Evolutionary conservation across 2,797 vertebrate genomes (phyloP), one percentile per base, ranked within the genome.

Genomic region (Emydoidea blandingii): DNA sequence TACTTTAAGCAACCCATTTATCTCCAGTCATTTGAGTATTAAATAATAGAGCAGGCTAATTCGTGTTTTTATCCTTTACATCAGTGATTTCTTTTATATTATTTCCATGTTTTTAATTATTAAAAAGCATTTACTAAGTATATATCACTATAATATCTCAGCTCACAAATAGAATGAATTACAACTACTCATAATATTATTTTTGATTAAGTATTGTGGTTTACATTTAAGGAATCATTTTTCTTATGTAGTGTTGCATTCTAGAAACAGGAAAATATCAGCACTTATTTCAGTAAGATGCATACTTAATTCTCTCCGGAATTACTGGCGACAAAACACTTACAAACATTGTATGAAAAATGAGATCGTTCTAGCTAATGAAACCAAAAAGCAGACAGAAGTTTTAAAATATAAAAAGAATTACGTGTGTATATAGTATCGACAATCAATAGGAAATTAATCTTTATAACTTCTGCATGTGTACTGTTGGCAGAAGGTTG

Each of bases 331-430:
- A 81, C 44, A 87, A 92, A 88, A 95, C 53, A 92, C 1, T 68
- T 21, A 19, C 21, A 41, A 23, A 72, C 37, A 12, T 5, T 41
- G 19, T 12, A 72, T 41, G 19, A 41, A 72, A 72, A 72, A 41
- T 79, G 7, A 89, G 72, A 94, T 93, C 34, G 41, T 65, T 7
- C 37, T 84, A 68, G 31, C 37, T 89, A 85, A 56, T n/a, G 37
- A 88, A 53, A 56, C 11, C 29, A 57, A 92, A 91, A 19, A 93
- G 79, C 68, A 94, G 78, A 41, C 91, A 87, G 31, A 89, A 31
- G 56, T 25, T 59, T 91, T 27, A 85, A 82, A n/a, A 23, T 76
- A 56, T 65, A 53, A 56, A 53, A n/a, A 88, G 41, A 92, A 91
- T 91, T 88, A 90, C 65, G 79, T 29, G 85, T 16, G 12, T 54